Percentiles rank a stretch among this genome's conserved stretches.
These are phyloP conservation scores for Pandemis cinnamomeana DNA, from an alignment of 2,888 invertebrate genomes.

Conservation along the genomic window DNA sequence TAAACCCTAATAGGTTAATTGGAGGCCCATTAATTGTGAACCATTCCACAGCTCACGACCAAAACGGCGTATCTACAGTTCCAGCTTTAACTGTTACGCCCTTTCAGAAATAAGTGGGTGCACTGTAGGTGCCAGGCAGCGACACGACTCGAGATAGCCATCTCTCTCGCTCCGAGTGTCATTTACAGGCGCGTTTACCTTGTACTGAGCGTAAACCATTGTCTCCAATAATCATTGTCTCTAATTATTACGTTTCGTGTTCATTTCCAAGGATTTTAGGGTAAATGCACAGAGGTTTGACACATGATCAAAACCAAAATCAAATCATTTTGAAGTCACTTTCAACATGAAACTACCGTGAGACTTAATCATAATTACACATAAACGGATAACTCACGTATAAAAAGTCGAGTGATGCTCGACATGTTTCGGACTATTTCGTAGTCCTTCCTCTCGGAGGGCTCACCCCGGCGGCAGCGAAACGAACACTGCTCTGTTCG, in stretches of 20 bases:
- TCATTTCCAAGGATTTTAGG: background rate
- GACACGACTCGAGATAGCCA: constrained; percentile 44
- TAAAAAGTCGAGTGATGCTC: no score
- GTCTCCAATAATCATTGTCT: constrained; percentile 19
- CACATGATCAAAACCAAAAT: background rate
- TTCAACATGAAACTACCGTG: no score
- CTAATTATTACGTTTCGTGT: constrained; percentile 35
- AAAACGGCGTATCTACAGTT: background rate
- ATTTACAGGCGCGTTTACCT: constrained; percentile 42
- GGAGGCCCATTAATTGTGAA: constrained; percentile 51
- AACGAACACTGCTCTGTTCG: no score
- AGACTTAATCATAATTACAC: no score
- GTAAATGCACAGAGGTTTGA: background rate
- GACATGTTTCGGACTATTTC: no score
- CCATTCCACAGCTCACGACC: background rate
- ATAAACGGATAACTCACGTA: no score
- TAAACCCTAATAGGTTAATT: constrained; percentile 56
- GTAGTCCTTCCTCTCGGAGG: no score
- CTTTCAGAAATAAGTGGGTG: background rate
- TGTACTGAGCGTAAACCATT: constrained; percentile 33
- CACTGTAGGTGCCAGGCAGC: constrained; percentile 14
- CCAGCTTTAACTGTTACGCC: background rate
- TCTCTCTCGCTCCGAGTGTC: constrained; percentile 41
- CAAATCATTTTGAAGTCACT: no score
- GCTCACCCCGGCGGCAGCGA: no score